Conservation (phyloP, 2,113 vertebrate species). For the Patagioenas fasciata region DNA sequence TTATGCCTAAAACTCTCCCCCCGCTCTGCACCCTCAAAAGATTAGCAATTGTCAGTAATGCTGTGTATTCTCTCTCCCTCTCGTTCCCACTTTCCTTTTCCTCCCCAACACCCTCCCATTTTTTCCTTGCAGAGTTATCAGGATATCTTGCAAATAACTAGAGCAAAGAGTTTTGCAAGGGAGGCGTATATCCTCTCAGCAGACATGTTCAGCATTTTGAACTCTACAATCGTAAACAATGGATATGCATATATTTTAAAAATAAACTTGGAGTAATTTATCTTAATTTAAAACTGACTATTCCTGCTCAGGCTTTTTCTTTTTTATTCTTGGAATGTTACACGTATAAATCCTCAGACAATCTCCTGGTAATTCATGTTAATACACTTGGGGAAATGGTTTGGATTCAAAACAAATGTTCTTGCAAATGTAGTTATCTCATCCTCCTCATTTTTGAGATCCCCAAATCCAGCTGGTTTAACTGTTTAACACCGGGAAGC, state of each 20-base stretch:
- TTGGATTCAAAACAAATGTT: constrained; percentile 68
- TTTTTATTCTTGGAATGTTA: constrained; percentile 21
- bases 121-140: neutral
- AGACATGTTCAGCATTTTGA: constrained; percentile 34
- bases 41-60: constrained; percentile 19
- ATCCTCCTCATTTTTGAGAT: constrained; percentile 41
- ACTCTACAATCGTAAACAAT: constrained; percentile 41
- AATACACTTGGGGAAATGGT: constrained; percentile 56
- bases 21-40: neutral
- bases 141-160: constrained; percentile 46
- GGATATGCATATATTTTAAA: constrained; percentile 41
- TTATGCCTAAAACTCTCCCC: constrained; percentile 4
- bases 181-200: constrained; percentile 20
- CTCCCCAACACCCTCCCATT: accelerated
- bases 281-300: constrained; percentile 61
- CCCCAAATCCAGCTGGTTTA: constrained; percentile 34
- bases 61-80: neutral
- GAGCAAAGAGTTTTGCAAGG: neutral
- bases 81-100: neutral
- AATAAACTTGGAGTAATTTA: constrained; percentile 50
- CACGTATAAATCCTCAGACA: constrained; percentile 54
- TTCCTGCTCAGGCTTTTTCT: constrained; percentile 5
- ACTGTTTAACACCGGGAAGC: constrained; percentile 26
- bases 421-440: constrained; percentile 41
- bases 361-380: constrained; percentile 59